Conservation (phyloP, 1,140 invertebrate species). For the Panagrolaimus sp. region DNA sequence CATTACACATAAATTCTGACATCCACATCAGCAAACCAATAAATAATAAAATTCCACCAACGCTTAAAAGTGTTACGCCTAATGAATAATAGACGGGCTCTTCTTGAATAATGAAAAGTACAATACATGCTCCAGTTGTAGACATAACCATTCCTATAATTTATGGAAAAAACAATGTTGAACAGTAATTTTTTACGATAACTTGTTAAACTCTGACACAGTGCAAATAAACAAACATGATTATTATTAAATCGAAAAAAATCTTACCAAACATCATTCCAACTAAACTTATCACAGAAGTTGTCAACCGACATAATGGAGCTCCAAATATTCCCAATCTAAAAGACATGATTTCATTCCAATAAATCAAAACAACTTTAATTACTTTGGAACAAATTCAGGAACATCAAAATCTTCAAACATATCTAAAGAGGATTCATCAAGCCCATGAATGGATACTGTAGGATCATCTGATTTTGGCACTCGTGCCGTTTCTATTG, state of each 20-base stretch:
- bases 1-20: slow-evolving; percentile 29
- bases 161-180: no score
- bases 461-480: background rate
- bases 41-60: slow-evolving; percentile 33
- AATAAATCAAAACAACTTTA: background rate
- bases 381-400: slow-evolving; percentile 32
- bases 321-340: slow-evolving; percentile 40
- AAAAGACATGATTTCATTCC: background rate
- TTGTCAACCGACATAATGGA: slow-evolving; percentile 36
- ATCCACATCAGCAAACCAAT: slow-evolving; percentile 37
- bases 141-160: slow-evolving; percentile 28
- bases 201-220: no score
- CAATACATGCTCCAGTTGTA: slow-evolving; percentile 31
- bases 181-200: no score
- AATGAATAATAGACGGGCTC: slow-evolving; percentile 36
- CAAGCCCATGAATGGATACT: background rate
- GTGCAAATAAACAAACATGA: no score
- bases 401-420: slow-evolving; percentile 27
- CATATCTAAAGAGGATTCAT: slow-evolving; percentile 30
- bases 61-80: slow-evolving; percentile 26
- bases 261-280: slow-evolving; percentile 28
- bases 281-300: slow-evolving; percentile 33
- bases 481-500: slow-evolving; percentile 8
- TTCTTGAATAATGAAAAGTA: slow-evolving; percentile 35
- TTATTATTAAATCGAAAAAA: background rate